Conservation (phyloP, 1,140 invertebrate genomes). For the Gonatopus flavifemur region DNA sequence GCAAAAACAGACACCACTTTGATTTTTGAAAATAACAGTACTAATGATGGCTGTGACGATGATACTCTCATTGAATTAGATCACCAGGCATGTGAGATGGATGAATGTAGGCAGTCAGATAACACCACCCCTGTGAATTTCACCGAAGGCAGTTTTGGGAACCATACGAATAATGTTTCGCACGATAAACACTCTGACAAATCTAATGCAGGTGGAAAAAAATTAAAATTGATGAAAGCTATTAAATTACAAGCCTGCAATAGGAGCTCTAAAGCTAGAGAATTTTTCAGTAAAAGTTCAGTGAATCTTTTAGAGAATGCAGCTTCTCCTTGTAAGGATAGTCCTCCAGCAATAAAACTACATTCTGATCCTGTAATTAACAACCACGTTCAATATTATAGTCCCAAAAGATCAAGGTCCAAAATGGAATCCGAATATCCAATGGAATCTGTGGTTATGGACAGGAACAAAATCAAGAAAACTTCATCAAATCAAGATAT, state of each 20-base stretch:
- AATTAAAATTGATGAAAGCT: too few species aligned
- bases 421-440: slow-evolving; percentile 33
- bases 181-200: too few species aligned
- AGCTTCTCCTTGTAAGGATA: slow-evolving; percentile 49
- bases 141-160: too few species aligned
- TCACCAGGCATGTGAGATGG: too few species aligned
- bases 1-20: slow-evolving; percentile 16
- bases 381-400: slow-evolving; percentile 28
- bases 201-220: too few species aligned
- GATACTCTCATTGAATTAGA: slow-evolving; percentile 30
- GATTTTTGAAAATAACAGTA: slow-evolving; percentile 34
- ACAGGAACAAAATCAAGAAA: slow-evolving; percentile 31
- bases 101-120: too few species aligned
- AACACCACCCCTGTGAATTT: too few species aligned
- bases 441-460: background rate
- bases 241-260: too few species aligned
- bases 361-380: background rate
- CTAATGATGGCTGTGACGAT: slow-evolving; percentile 38
- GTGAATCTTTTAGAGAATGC: slow-evolving; percentile 44
- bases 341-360: slow-evolving; percentile 41
- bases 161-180: too few species aligned
- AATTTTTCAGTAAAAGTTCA: too few species aligned
- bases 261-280: too few species aligned
- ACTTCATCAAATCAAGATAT: too few species aligned
- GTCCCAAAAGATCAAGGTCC: slow-evolving; percentile 42